Base-by-base conservation (phyloP, 2,113 vertebrate species). In the Epinephelus lanceolatus region DNA sequence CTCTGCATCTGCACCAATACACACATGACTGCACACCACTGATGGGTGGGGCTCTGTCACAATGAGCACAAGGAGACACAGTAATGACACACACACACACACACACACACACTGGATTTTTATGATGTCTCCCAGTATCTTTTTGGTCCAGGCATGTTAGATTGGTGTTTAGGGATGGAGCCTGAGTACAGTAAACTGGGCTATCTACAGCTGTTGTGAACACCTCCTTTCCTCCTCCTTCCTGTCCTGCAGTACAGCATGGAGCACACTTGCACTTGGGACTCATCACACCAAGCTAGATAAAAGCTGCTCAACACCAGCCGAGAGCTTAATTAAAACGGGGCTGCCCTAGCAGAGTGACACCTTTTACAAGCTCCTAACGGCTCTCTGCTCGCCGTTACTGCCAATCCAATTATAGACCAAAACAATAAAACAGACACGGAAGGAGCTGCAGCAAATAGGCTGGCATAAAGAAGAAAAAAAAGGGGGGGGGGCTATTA, bases 321-420 rank as follows among this genome's bases (percentile, higher is more conserved):
- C 93, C 87, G 94, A 94, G 91, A 89, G 87, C 94, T 96, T 96
- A 95, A 96, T 96, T 97, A 96, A 96, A 96, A 91, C 71, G 5
- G 84, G 80, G 87, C 85, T 75, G 90, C 88, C 85, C 85, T 83
- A 21, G 78, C 83, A 71, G 81, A 90, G 78, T 78, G 78, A 92
- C 84, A 80, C 93, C 91, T 92, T 92, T 94, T 67, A 93, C 91
- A 94, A 89, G 93, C 92, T 91, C 89, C 89, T 88, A 94, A 94
- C 88, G n/a, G 84, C 84, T 86, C 83, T 88, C 82, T 68, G 86
- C 86, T 86, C 60, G 49, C 81, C 66, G 70, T 91, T 89, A 90
- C 90, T 92, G 93, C 93, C 94, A 93, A 93, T 94, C 93, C 94
- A 94, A 94, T 94, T 94, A 95, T 77, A 83, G 86, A 84, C 71